A percentile compares a stretch with the other conserved stretches of the same genome.
Evolutionary conservation across 1,140 invertebrate species (phyloP).

Genomic region (Danaus plexippus): DNA sequence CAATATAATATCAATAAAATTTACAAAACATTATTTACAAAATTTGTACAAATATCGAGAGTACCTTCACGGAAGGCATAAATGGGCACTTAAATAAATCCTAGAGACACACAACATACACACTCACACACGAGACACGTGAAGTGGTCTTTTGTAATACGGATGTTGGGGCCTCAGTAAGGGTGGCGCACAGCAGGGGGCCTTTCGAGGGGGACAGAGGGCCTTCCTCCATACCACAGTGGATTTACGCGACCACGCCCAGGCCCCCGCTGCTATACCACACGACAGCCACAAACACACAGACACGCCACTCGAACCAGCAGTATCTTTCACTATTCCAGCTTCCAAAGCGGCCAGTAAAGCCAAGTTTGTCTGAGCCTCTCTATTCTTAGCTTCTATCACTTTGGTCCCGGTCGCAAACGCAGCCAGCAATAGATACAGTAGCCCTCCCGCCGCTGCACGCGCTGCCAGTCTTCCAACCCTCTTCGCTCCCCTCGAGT

Average conservation of each 20-base stretch:
- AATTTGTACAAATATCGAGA: constrained; percentile 56
- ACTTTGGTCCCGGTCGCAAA: constrained; percentile 73
- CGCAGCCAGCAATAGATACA: constrained; percentile 80
- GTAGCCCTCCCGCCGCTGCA: constrained; percentile 84
- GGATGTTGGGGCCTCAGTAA: constrained; percentile 52
- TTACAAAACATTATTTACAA: constrained; percentile 64
- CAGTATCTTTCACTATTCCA: constrained; percentile 42
- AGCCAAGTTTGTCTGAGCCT: constrained; percentile 68
- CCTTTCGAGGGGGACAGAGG: constrained; percentile 61
- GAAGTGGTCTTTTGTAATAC: constrained; percentile 58
- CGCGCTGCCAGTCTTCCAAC: constrained; percentile 90
- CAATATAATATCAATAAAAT: constrained; percentile 51
- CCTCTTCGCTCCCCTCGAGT: constrained; percentile 81
- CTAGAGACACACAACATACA: constrained; percentile 22
- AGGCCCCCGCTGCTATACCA: constrained; percentile 88
- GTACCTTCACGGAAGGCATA: constrained; percentile 70
- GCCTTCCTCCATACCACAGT: constrained; percentile 80
- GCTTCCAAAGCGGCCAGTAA: constrained; percentile 71
- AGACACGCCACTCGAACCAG: constrained; percentile 68
- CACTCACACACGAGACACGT: constrained; percentile 57
- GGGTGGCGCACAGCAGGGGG: constrained; percentile 48
- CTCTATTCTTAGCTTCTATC: constrained; percentile 73
- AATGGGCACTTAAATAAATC: constrained; percentile 28
- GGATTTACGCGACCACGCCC: constrained; percentile 94
- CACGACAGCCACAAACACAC: constrained; percentile 85